These are phyloP conservation scores for Ostrea denselamellosa DNA, from an alignment of 1,140 invertebrate species.

Conservation along the genomic window DNA sequence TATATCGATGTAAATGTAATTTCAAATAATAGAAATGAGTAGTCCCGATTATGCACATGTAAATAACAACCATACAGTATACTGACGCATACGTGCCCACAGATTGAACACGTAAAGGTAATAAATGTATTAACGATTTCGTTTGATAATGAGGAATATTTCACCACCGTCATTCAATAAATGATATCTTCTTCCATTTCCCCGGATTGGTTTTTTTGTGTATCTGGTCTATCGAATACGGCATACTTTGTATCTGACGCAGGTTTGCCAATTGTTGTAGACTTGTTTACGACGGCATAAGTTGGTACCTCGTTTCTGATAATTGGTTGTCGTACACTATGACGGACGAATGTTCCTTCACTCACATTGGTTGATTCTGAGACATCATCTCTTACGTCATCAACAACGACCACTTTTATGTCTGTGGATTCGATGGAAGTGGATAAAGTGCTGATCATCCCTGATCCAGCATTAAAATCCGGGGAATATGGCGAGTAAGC, in stretches of 20 bases:
- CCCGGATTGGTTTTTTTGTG: background rate
- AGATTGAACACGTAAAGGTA: slow-evolving; percentile 6
- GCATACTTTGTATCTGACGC: background rate
- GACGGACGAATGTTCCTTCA: slow-evolving; percentile 20
- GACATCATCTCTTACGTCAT: slow-evolving; percentile 18
- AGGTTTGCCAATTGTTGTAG: background rate
- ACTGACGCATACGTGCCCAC: too few species aligned
- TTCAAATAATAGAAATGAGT: too few species aligned
- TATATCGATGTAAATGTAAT: too few species aligned
- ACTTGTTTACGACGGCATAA: background rate
- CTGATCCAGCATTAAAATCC: background rate
- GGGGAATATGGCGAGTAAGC: background rate
- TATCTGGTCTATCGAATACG: background rate
- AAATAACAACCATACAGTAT: too few species aligned
- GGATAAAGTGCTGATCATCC: background rate
- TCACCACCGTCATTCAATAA: background rate
- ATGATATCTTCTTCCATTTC: background rate
- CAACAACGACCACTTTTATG: background rate
- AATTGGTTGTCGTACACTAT: slow-evolving; percentile 12
- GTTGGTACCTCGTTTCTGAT: background rate
- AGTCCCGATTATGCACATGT: too few species aligned
- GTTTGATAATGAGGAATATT: background rate
- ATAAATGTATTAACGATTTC: background rate
- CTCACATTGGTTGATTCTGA: slow-evolving; percentile 12
- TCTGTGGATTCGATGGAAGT: background rate